Evolutionary conservation across 2,888 invertebrate species (phyloP).

Genomic region (Dolichomitus sp.): DNA sequence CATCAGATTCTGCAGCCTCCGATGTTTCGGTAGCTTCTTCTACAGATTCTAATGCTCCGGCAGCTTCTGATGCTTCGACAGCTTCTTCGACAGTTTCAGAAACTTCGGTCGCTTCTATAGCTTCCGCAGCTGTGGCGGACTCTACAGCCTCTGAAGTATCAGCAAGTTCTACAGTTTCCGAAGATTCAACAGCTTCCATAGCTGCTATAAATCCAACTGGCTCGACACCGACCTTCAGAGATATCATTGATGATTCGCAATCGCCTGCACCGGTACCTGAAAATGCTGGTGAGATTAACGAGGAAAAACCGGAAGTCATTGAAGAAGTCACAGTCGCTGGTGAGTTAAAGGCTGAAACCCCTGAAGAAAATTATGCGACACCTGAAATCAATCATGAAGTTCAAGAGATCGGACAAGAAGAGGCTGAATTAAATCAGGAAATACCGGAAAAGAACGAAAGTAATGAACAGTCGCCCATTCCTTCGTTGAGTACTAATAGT

Average conservation of each 20-base stretch:
- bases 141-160: neutral
- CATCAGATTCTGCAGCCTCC: neutral
- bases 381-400: slow-evolving; percentile 78
- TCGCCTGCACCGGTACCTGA: neutral
- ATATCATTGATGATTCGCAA: neutral
- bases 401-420: slow-evolving; percentile 76
- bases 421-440: slow-evolving; percentile 73
- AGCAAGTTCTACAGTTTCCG: neutral
- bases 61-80: neutral
- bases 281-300: slow-evolving; percentile 18
- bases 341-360: slow-evolving; percentile 57
- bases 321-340: slow-evolving; percentile 18
- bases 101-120: neutral
- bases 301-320: slow-evolving; percentile 56
- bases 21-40: slow-evolving; percentile 24
- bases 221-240: neutral
- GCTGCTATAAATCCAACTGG: slow-evolving; percentile 7
- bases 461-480: neutral
- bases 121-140: too few relatives aligned
- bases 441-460: slow-evolving; percentile 43
- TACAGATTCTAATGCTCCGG: neutral
- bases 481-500: neutral
- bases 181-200: neutral
- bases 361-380: slow-evolving; percentile 71
- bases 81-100: neutral